Conservation (phyloP, 2,113 vertebrate species). For the Choloepus hoffmanni region DNA sequence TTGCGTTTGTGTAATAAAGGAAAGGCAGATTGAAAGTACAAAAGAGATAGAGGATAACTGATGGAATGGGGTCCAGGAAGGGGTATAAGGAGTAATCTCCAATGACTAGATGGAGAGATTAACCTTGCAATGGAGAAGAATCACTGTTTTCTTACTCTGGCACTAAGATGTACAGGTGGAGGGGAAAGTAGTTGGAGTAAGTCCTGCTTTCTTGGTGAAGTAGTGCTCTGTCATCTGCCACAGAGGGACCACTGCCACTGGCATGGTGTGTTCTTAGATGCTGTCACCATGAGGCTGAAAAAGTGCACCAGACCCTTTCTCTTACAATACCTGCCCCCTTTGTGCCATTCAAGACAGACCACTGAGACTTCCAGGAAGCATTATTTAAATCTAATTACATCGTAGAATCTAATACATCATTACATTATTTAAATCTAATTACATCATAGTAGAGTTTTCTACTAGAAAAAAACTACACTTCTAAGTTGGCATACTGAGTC, state of each 20-base stretch:
- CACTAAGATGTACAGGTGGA: background rate
- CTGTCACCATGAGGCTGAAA: background rate
- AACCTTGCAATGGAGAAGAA: background rate
- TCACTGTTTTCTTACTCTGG: background rate
- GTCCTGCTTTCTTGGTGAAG: constrained; percentile 3
- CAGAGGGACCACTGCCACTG: background rate
- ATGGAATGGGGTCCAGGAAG: background rate
- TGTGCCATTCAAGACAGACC: background rate
- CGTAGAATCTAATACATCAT: background rate
- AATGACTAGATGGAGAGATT: background rate
- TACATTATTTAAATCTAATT: too few species aligned
- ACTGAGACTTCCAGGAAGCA: background rate
- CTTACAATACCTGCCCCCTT: background rate
- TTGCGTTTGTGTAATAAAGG: background rate
- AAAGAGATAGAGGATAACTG: background rate
- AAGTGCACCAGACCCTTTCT: background rate
- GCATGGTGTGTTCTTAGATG: background rate
- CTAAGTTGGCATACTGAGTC: background rate
- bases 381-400: background rate
- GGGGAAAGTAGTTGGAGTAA: background rate
- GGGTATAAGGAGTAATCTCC: background rate
- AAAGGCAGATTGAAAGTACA: background rate
- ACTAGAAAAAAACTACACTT: background rate
- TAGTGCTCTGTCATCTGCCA: background rate
- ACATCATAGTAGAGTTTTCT: background rate